A percentile compares a stretch with the other conserved stretches of the same genome.
Conservation (phyloP, 2,113 vertebrate genomes). For the Rhinoderma darwinii region DNA sequence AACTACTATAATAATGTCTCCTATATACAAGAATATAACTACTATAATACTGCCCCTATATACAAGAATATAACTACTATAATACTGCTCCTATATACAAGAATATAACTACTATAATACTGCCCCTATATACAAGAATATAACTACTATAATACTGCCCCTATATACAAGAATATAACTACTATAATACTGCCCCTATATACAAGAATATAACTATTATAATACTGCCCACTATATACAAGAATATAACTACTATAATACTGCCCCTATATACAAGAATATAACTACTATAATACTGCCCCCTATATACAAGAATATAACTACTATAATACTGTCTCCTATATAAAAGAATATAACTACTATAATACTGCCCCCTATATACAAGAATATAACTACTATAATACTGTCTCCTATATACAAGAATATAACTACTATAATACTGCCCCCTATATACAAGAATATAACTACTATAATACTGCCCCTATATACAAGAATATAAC, state of each 20-base stretch:
- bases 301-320: neutral
- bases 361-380: neutral
- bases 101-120: too few relatives aligned
- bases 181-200: too few relatives aligned
- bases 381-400: slow-evolving; percentile 14
- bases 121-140: too few relatives aligned
- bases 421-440: slow-evolving; percentile 22
- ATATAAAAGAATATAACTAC: slow-evolving; percentile 1
- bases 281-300: neutral
- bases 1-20: too few relatives aligned
- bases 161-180: too few relatives aligned
- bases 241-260: neutral
- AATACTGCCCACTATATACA: too few relatives aligned
- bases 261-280: neutral
- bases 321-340: neutral
- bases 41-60: too few relatives aligned
- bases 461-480: slow-evolving; percentile 17
- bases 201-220: too few relatives aligned
- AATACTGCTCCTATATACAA: too few relatives aligned
- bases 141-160: too few relatives aligned
- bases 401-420: slow-evolving; percentile 8
- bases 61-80: too few relatives aligned
- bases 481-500: neutral
- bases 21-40: too few relatives aligned
- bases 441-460: slow-evolving; percentile 7